These are phyloP conservation scores for Ichneumoninae sp. DNA, from an alignment of 2,888 invertebrate genomes.

Conservation along the genomic window DNA sequence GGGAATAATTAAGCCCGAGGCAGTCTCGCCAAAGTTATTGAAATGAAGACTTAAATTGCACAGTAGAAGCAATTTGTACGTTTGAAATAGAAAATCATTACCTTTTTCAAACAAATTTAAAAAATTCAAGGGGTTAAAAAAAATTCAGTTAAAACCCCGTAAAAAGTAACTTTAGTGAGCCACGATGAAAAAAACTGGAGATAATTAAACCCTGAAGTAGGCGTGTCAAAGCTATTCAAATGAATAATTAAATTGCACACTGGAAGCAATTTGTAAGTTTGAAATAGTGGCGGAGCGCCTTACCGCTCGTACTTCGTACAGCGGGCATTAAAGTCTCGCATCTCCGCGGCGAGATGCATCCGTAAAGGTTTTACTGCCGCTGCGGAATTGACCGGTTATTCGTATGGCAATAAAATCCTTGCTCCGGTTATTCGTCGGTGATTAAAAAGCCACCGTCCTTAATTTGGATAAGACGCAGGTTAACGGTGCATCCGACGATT, in stretches of 20 bases:
- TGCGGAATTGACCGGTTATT: slow-evolving; percentile 12
- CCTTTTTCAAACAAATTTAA: no score
- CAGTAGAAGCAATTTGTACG: background rate
- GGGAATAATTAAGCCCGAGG: slow-evolving; percentile 1
- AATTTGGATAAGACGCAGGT: slow-evolving; percentile 1
- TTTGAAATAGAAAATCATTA: background rate
- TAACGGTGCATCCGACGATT: background rate
- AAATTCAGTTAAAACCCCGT: no score
- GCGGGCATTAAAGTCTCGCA: slow-evolving; percentile 16
- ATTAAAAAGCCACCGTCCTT: slow-evolving; percentile 9
- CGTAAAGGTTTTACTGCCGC: slow-evolving; percentile 15
- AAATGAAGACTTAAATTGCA: background rate
- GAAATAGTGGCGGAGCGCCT: background rate
- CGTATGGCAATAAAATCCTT: slow-evolving; percentile 30
- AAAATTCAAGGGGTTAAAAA: no score
- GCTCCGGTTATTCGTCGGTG: slow-evolving; percentile 45
- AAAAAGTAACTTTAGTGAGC: no score
- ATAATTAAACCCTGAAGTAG: slow-evolving; percentile 9
- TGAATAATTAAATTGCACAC: slow-evolving; percentile 4
- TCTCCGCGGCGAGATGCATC: slow-evolving; percentile 16
- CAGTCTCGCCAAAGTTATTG: background rate
- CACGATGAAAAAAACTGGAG: background rate
- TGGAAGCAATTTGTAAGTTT: slow-evolving; percentile 6
- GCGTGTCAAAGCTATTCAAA: background rate
- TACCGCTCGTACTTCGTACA: background rate